Conservation (phyloP, 2,797 vertebrate genomes). For the Emys orbicularis region DNA sequence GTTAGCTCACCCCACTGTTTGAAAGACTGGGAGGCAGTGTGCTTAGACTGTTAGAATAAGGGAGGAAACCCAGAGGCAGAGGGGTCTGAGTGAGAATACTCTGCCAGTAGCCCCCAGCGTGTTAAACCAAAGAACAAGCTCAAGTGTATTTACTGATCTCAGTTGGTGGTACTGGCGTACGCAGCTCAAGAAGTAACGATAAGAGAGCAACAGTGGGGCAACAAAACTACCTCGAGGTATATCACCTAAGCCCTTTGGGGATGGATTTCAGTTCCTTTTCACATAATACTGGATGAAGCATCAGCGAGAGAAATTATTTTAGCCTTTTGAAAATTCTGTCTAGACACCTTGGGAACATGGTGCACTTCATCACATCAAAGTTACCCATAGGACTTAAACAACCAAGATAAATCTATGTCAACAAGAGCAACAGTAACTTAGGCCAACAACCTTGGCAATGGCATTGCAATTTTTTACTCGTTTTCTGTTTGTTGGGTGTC, state of each 20-base stretch:
- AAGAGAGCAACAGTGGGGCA: neutral
- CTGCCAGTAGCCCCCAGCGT: neutral
- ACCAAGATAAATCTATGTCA: conserved; percentile 68
- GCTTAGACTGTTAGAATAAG: neutral
- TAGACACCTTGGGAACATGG: neutral
- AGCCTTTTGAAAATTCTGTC: conserved; percentile 42
- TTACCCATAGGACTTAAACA: conserved; percentile 65
- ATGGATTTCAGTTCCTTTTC: neutral
- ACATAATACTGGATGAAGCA: neutral
- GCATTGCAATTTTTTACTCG: conserved; percentile 53
- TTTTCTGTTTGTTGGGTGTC: conserved; percentile 44
- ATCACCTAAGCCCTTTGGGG: neutral
- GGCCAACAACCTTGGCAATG: conserved; percentile 62
- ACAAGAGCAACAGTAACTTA: conserved; percentile 51
- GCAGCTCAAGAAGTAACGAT: neutral
- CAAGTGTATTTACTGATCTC: neutral
- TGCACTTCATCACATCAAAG: neutral
- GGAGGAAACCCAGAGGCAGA: neutral
- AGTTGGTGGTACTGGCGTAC: neutral
- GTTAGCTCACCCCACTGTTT: neutral
- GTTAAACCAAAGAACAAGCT: neutral
- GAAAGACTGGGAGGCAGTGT: neutral
- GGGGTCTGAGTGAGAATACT: neutral
- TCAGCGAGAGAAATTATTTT: neutral
- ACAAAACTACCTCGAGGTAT: neutral